Percentiles rank a stretch among this genome's conserved stretches.
Conservation (phyloP, 2,797 vertebrate species). For the Aldrovandia affinis region DNA sequence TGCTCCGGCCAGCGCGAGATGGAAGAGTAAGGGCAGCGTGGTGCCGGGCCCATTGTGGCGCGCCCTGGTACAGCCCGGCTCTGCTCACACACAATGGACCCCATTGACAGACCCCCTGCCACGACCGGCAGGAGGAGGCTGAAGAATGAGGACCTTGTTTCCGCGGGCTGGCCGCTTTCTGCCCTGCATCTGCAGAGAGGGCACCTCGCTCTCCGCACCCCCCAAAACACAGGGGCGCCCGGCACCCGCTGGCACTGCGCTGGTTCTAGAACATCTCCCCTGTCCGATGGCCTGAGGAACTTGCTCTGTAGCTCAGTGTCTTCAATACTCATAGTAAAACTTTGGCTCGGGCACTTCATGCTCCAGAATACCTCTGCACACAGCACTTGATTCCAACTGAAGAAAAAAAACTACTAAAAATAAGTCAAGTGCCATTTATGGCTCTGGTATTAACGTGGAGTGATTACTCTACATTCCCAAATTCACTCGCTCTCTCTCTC, state of each 20-base stretch:
- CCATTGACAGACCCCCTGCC: constrained; percentile 17
- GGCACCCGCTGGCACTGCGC: background rate
- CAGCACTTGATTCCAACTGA: background rate
- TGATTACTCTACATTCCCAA: background rate
- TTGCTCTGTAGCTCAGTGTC: background rate
- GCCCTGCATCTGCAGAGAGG: background rate
- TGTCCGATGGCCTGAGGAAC: background rate
- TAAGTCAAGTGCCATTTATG: background rate
- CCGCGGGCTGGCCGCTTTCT: background rate
- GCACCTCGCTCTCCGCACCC: background rate
- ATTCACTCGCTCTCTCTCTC: background rate
- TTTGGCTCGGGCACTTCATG: background rate
- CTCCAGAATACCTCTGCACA: background rate
- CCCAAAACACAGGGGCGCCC: background rate
- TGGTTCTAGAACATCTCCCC: background rate
- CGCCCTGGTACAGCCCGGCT: constrained; percentile 63
- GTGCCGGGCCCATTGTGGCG: constrained; percentile 68
- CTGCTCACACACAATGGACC: constrained; percentile 41
- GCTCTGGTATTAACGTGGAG: background rate
- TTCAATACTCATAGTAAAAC: background rate
- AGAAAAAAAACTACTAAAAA: background rate
- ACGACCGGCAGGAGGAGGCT: background rate
- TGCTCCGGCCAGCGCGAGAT: background rate
- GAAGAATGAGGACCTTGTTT: constrained; percentile 25
- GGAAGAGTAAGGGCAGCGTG: constrained; percentile 44